phyloP scores from a whole-genome alignment of 2,888 invertebrate species.

The Omphaloscelis lunosa region DNA sequence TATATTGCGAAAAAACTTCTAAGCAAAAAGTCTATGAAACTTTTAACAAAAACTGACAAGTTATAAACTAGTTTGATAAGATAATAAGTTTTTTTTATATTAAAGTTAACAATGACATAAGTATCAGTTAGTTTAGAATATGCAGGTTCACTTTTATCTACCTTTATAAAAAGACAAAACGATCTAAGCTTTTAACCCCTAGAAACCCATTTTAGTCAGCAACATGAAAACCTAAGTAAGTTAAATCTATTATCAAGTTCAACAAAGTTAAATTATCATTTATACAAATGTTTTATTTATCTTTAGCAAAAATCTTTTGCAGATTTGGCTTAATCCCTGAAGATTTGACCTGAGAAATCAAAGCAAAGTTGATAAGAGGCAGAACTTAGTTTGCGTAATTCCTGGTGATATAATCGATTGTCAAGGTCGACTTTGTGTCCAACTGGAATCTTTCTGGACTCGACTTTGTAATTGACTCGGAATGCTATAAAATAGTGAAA shows the following conservation, averaged over 20 bases:
- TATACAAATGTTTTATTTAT: neutral
- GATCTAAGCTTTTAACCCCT: neutral
- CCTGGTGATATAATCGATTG: neutral
- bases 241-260: neutral
- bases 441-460: neutral
- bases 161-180: neutral
- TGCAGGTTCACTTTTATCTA: neutral
- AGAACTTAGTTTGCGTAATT: constrained; percentile 18
- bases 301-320: neutral
- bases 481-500: neutral
- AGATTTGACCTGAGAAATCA: neutral
- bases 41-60: constrained; percentile 30
- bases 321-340: neutral
- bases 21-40: constrained; percentile 38
- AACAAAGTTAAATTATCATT: neutral
- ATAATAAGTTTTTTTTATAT: constrained; percentile 36
- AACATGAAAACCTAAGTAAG: neutral
- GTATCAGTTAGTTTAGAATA: neutral
- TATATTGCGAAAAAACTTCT: constrained; percentile 12
- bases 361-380: neutral
- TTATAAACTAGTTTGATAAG: constrained; percentile 44
- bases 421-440: neutral
- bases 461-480: neutral
- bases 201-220: neutral
- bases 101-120: neutral